These are phyloP conservation scores for Apteryx mantelli DNA, from an alignment of 2,113 vertebrate genomes.

Conservation along the genomic window DNA sequence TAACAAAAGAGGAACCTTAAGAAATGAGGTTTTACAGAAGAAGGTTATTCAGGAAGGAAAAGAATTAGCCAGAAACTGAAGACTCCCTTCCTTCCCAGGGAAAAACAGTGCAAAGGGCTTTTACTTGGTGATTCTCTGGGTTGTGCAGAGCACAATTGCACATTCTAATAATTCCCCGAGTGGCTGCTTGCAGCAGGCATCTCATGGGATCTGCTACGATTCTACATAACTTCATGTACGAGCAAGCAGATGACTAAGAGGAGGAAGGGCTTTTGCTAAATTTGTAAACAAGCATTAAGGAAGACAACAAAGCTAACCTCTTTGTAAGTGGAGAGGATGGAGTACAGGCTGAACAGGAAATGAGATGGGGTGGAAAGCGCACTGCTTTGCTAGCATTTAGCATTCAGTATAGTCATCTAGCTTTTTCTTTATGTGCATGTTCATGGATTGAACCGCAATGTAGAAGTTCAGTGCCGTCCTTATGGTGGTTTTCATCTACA, in stretches of 20 bases:
- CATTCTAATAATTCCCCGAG: too few relatives aligned
- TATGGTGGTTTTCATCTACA: not conserved
- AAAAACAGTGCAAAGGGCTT: not conserved
- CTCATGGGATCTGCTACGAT: not conserved
- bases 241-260: not conserved
- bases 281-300: not conserved
- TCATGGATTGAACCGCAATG: not conserved
- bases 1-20: not conserved
- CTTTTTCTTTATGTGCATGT: rapidly evolving
- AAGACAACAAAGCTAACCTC: not conserved
- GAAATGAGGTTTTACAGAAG: not conserved
- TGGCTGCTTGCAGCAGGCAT: not conserved
- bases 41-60: conserved; percentile 44
- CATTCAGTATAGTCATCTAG: rapidly evolving
- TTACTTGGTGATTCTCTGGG: not conserved
- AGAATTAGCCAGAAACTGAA: not conserved
- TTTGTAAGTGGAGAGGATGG: not conserved
- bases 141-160: not conserved
- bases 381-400: not conserved
- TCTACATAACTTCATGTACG: not conserved
- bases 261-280: not conserved
- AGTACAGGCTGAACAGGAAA: not conserved
- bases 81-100: conserved; percentile 9
- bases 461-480: not conserved
- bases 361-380: rapidly evolving